Evolutionary conservation across 2,888 invertebrate genomes (phyloP), one percentile per base, ranked within the genome.

Genomic region (Euplagia quadripunctaria): DNA sequence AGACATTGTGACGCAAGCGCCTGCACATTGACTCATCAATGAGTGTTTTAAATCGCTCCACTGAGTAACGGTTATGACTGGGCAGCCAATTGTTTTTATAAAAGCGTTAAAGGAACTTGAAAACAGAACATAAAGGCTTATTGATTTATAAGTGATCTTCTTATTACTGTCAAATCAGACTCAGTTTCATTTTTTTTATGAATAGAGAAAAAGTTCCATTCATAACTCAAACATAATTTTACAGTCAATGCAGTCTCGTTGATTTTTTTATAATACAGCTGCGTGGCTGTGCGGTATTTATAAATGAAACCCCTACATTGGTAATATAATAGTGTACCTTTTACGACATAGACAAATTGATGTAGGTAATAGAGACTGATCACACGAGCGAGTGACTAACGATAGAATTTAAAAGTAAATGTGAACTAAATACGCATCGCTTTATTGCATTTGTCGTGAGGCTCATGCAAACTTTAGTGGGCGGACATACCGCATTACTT

Each of bases 401-500:
- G 77, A 82, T 85, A 82, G 77, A 76, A 78, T 77, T 74, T 68
- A 77, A 82, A 86, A 79, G 72, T 81, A 77, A 82, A 78, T 75
- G 76, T 84, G 74, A 75, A 78, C 77, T 70, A 73, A 80, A 81
- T 42, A 64, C 43, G 79, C 80, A 80, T 77, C 72, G 71, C 78
- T 79, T 79, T 80, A 78, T 84, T 85, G 86, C 87, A 87, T 85
- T 85, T 78, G 86, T 85, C 82, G 77, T 79, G 79, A 79, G 85
- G 84, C 82, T 77, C 81, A 76, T 77, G 82, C 86, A 84, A 77
- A 84, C 86, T 83, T 78, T 73, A 74, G 92, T 92, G 90, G 92
- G 92, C 86, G 91, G 91, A 89, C 86, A 85, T 79, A 80, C 81
- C 87, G 90, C 87, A 90, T 92, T 91, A 90, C 85, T 89, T 87